Evolutionary conservation across 1,140 invertebrate genomes (phyloP).

Genomic region (Drosophila funebris): DNA sequence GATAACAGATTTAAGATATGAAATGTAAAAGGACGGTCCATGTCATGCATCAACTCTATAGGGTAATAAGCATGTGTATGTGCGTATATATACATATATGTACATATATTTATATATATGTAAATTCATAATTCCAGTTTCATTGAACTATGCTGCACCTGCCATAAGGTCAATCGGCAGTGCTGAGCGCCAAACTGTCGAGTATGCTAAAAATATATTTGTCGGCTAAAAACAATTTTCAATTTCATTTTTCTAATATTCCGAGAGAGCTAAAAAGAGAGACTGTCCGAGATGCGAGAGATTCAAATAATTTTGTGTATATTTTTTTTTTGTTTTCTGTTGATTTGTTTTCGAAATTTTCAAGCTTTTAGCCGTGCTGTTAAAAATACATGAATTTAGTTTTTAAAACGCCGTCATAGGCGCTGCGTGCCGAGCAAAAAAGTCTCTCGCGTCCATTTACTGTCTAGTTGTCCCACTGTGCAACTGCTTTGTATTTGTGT

Average conservation of each 20-base stretch:
- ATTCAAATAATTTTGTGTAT: constrained; percentile 34
- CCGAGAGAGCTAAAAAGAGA: constrained; percentile 20
- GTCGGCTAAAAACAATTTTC: constrained; percentile 44
- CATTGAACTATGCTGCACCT: constrained; percentile 74
- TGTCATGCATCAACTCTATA: background rate
- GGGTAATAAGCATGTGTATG: background rate
- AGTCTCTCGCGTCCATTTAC: background rate
- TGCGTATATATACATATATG: background rate
- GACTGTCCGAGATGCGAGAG: background rate
- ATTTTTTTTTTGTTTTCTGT: constrained; percentile 16
- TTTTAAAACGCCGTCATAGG: constrained; percentile 80
- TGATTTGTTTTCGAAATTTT: constrained; percentile 53
- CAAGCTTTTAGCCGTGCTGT: constrained; percentile 62
- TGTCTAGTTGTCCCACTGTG: constrained; percentile 34
- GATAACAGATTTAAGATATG: constrained; percentile 38
- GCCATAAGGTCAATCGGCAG: constrained; percentile 65
- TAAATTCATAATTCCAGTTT: constrained; percentile 70
- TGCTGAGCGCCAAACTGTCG: constrained; percentile 22
- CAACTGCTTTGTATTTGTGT: constrained; percentile 26
- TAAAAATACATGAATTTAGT: constrained; percentile 80
- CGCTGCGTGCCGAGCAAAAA: constrained; percentile 60
- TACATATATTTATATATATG: constrained; percentile 19
- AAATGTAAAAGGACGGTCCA: constrained; percentile 5
- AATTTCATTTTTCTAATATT: constrained; percentile 45
- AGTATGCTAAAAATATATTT: constrained; percentile 49